Conservation (phyloP, 2,888 invertebrate species). For the Temnothorax rugatulus region DNA sequence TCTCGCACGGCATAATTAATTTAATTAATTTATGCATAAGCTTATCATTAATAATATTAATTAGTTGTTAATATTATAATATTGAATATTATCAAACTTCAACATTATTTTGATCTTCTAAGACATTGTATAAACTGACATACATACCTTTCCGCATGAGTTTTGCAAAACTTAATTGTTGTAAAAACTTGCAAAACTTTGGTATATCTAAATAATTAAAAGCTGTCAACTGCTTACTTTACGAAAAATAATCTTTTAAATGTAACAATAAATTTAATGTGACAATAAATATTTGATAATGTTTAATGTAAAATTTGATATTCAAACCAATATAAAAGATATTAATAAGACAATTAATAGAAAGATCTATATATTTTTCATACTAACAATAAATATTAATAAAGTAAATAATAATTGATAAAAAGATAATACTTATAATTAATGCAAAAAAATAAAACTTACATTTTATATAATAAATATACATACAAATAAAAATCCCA, state of each 20-base stretch:
- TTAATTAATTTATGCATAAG: not conserved
- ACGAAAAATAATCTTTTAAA: not conserved
- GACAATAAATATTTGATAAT: not conserved
- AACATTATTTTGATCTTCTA: not conserved
- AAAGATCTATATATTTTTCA: not conserved
- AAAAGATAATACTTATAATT: not conserved
- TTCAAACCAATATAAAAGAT: not conserved
- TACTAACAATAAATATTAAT: not conserved
- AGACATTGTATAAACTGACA: not conserved
- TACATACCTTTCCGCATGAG: not conserved
- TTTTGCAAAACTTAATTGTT: not conserved
- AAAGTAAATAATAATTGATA: not conserved
- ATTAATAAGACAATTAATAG: not conserved
- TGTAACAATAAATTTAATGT: not conserved
- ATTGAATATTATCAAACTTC: not conserved
- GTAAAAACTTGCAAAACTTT: not conserved
- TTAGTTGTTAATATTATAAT: conserved; percentile 6
- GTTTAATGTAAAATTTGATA: not conserved
- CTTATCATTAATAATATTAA: not conserved
- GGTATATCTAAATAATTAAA: not conserved
- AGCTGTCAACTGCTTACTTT: not conserved
- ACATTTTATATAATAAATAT: not conserved
- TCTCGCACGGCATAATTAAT: not conserved
- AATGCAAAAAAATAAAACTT: not conserved
- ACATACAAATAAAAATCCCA: not conserved